These are phyloP conservation scores for Drusus annulatus DNA, from an alignment of 1,140 invertebrate genomes.

Conservation along the genomic window DNA sequence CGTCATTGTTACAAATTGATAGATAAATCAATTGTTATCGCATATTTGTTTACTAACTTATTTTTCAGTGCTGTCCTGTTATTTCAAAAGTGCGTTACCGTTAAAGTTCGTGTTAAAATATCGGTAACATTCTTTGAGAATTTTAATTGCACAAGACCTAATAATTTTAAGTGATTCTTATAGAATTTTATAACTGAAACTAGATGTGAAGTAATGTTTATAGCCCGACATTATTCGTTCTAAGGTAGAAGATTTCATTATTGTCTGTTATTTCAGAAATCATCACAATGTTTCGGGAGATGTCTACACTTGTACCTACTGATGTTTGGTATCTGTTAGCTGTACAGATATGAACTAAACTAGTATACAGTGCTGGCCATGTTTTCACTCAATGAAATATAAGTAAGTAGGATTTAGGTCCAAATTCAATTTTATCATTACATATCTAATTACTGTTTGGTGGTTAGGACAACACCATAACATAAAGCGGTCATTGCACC, in stretches of 20 bases:
- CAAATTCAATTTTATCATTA: not conserved
- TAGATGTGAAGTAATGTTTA: too few relatives aligned
- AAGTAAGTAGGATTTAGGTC: constrained; percentile 14
- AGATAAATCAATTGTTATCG: constrained; percentile 25
- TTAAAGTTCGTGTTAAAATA: constrained; percentile 7
- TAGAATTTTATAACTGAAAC: too few relatives aligned
- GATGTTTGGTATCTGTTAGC: constrained; percentile 9
- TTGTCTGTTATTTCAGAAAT: constrained; percentile 15
- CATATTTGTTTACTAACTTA: constrained; percentile 38
- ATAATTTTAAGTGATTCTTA: too few relatives aligned
- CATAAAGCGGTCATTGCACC: too few relatives aligned
- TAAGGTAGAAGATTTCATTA: too few relatives aligned
- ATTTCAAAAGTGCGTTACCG: not conserved
- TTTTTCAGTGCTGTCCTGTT: not conserved
- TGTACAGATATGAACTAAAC: not conserved
- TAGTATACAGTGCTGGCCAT: constrained; percentile 2
- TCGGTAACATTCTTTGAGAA: not conserved
- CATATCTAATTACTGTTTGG: not conserved
- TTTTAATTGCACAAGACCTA: constrained; percentile 14
- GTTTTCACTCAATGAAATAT: constrained; percentile 35
- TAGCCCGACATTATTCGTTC: too few relatives aligned
- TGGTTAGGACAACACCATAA: too few relatives aligned
- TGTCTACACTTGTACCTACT: constrained; percentile 3
- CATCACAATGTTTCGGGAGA: constrained; percentile 20
- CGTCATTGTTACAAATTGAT: constrained; percentile 42